phyloP scores from a whole-genome alignment of 2,113 vertebrate species.

The Poeciliopsis turrubarensis region DNA sequence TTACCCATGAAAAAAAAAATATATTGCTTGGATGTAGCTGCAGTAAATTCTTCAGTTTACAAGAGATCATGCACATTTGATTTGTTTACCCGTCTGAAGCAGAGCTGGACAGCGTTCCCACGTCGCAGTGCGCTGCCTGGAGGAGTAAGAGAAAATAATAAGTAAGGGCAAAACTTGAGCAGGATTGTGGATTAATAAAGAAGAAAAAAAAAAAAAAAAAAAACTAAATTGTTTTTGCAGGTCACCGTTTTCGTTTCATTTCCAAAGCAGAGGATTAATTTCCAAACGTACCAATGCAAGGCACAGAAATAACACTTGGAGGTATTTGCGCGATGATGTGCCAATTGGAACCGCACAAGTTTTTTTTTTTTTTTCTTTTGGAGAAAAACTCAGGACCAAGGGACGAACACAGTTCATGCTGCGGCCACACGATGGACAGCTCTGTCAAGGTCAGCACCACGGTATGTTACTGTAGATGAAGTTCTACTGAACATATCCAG shows the following conservation, averaged over 20 bases:
- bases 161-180: slow-evolving; percentile 13
- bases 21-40: slow-evolving; percentile 9
- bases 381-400: too few species aligned
- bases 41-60: background rate
- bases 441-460: too few species aligned
- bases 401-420: too few species aligned
- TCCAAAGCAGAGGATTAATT: background rate
- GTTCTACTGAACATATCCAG: too few species aligned
- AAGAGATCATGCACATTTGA: slow-evolving; percentile 34
- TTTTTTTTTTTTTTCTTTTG: too few species aligned
- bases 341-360: background rate
- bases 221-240: background rate
- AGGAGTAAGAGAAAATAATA: slow-evolving; percentile 36
- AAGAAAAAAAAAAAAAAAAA: background rate
- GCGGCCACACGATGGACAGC: too few species aligned
- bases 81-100: slow-evolving; percentile 24
- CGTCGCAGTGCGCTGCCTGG: slow-evolving; percentile 16
- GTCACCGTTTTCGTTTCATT: background rate
- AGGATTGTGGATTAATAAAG: slow-evolving; percentile 1
- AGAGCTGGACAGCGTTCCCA: background rate
- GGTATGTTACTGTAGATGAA: too few species aligned
- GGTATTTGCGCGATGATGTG: background rate
- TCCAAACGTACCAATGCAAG: background rate
- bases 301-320: background rate
- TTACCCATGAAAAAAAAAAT: background rate